Base-by-base conservation (phyloP, 2,888 invertebrate species). In the Mythimna albipuncta region DNA sequence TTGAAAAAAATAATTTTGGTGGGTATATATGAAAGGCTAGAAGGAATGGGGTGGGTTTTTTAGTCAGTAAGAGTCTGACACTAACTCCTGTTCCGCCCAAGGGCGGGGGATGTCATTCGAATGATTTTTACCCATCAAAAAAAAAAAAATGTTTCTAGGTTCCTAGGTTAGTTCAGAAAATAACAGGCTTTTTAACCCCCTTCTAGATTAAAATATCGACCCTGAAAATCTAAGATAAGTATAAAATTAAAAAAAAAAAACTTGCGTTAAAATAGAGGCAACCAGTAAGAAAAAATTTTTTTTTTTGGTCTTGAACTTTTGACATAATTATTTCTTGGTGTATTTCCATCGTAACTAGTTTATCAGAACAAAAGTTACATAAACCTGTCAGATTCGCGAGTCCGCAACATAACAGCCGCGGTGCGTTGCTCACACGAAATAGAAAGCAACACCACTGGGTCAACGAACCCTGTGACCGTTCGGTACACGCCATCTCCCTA, bases 381-480 rank as follows among this genome's bases (percentile, higher is more conserved):
- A 47, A 47, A 19, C 47, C 16, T 47, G 50, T 71, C 63, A 63
- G 57, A 79, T 81, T 69, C 61, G 78, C 81, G 52, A 80, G 73
- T 78, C 77, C 64, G 76, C 78, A 77, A 80, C 65, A 44, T 64
- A 44, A 75, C 68, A 64, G 68, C 67, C 70, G 71, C 75, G 70
- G 72, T 83, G 84, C 73, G 82, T 80, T 81, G 77, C 76, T 79
- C 87, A 87, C 87, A 89, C 90, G 89, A 93, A 94, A 94, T 94
- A 94, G 94, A 94, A 94, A 94, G 94, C 91, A 86, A 88, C 79
- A 83, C 75, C 85, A 82, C 75, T 63, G 79, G 90, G 92, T 92
- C 91, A 82, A 84, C 75, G 93, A 93, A 89, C 93, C 82, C 81
- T 64, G 83, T 80, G 86, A 88, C 88, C 85, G 88, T 83, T 86